Base-by-base conservation (phyloP, 2,797 vertebrate genomes). In the Malacoctenus gilli region DNA sequence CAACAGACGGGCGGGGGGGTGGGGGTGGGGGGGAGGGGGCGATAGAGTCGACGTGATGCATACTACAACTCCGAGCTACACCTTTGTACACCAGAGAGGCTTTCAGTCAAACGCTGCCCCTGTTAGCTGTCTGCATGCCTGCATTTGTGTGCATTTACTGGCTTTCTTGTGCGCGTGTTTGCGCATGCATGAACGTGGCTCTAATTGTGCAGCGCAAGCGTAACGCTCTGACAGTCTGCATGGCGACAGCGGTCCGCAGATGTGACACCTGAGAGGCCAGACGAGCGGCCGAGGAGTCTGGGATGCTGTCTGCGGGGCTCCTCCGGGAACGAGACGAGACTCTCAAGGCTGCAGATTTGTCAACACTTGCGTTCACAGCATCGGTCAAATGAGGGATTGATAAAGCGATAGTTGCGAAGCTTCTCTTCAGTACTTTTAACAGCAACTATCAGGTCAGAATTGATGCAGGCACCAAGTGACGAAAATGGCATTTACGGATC, bases 201-300 rank as follows among this genome's bases (percentile, higher is more conserved):
- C 65, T 71, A 48, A 86, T 85, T 85, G 69, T 80, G 86, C 86
- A 77, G 68, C 55, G 30, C 34, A 58, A 82, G 85, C 83, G 72
- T 55, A 81, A 87, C 79, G 31, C 40, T 60, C 66, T 72, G 83
- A 86, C 85, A 88, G 89, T 85, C 89, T 65, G 80, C 87, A 75
- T 76, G 90, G 89, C 85, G 91, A 86, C 91, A 91, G 78, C 85
- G 82, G 85, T 83, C 82, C 81, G 85, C 84, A 71, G 79, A 87
- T 84, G 90, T 72, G 82, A 91, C 86, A 92, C 87, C 84, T 71
- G 89, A 90, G 87, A 90, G 83, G 80, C 44, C 69, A 74, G 74
- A 69, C 54, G 28, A 75, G 64, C n/a, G 82, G 72, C 64, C 38
- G 10, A 71, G 58, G 53, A 81, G 83, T 87, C 85, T 87, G 74